Evolutionary conservation across 2,888 invertebrate species (phyloP).

Genomic region (Pediacus dermestoides): DNA sequence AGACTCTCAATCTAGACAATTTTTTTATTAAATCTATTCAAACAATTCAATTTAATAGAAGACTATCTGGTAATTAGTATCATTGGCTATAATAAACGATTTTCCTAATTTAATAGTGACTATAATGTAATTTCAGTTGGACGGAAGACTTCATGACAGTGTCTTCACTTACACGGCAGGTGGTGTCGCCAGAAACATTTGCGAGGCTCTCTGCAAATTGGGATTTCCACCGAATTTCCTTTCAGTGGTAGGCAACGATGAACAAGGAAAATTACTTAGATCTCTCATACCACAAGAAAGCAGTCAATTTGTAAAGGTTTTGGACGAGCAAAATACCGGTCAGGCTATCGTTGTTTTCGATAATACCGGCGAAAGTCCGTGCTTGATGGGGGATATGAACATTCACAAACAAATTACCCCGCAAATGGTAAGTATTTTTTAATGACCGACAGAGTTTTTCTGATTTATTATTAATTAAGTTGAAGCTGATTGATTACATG

Average conservation of each 20-base stretch:
- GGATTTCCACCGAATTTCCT: constrained; percentile 63
- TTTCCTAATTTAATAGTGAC: no score
- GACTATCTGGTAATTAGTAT: no score
- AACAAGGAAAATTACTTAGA: constrained; percentile 49
- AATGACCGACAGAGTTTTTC: no score
- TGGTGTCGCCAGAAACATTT: constrained; percentile 91
- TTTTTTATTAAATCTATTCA: no score
- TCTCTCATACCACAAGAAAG: constrained; percentile 42
- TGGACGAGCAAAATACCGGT: constrained; percentile 56
- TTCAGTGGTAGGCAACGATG: constrained; percentile 74
- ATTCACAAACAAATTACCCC: constrained; percentile 69
- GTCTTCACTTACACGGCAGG: constrained; percentile 66
- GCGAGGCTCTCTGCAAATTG: constrained; percentile 77
- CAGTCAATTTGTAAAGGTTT: constrained; percentile 38
- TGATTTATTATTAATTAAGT: no score
- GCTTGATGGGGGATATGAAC: constrained; percentile 82
- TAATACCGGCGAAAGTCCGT: constrained; percentile 69
- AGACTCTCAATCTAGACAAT: no score
- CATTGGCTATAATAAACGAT: no score
- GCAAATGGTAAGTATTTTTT: constrained; percentile 53
- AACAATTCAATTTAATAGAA: no score
- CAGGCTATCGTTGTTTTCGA: constrained; percentile 76
- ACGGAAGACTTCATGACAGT: constrained; percentile 75
- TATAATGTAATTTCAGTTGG: constrained; percentile 69
- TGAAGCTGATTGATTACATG: no score